phyloP scores from a whole-genome alignment of 2,797 vertebrate genomes.

The Mico argentatus region DNA sequence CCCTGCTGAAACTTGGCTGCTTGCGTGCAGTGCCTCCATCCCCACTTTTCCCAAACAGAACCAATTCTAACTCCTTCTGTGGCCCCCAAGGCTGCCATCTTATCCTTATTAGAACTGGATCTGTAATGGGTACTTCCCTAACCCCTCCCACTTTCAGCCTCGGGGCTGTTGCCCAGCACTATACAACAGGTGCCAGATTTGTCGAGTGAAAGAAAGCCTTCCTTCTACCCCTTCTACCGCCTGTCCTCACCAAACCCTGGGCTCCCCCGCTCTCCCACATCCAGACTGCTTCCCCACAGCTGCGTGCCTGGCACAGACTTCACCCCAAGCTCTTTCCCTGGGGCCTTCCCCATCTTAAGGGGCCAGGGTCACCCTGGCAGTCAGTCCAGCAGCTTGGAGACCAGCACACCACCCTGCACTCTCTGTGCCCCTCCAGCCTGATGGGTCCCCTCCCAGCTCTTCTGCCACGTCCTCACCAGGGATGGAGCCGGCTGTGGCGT shows the following conservation, averaged over 20 bases:
- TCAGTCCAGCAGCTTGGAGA: background rate
- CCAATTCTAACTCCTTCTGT: background rate
- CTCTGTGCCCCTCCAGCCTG: background rate
- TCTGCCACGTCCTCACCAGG: constrained; percentile 83
- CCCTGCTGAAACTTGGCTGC: background rate
- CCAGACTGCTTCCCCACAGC: background rate
- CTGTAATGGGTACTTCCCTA: background rate
- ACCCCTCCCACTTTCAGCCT: background rate
- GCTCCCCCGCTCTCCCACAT: background rate
- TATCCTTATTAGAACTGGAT: background rate
- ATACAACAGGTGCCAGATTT: background rate
- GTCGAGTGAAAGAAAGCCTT: background rate
- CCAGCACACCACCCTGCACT: fast-evolving
- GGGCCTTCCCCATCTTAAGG: background rate
- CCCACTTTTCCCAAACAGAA: background rate
- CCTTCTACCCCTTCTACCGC: background rate
- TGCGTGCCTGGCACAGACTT: background rate
- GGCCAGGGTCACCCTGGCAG: background rate
- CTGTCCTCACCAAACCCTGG: background rate
- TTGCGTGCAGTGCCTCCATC: fast-evolving
- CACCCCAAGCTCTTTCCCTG: background rate
- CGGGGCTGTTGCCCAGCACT: background rate
- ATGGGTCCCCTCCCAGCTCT: fast-evolving
- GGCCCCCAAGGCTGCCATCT: background rate
- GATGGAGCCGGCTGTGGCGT: constrained; percentile 81